Evolutionary conservation across 2,113 vertebrate genomes (phyloP).

Genomic region (Thunnus maccoyii): DNA sequence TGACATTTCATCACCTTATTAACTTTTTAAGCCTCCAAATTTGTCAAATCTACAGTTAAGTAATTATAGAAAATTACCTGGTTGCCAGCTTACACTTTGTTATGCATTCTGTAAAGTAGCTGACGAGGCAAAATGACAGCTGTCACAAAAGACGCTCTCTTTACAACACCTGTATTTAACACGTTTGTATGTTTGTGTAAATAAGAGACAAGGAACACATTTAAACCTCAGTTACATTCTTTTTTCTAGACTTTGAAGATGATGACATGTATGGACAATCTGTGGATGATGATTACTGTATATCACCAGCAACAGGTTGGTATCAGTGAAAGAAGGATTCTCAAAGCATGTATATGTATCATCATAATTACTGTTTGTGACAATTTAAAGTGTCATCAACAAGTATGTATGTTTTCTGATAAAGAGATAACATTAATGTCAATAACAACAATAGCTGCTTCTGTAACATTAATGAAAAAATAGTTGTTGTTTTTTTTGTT

Average conservation of each 20-base stretch:
- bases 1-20: background rate
- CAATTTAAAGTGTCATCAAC: no score
- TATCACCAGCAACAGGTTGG: conserved; percentile 98
- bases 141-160: background rate
- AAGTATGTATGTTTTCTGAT: background rate
- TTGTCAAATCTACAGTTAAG: background rate
- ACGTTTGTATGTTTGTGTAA: conserved; percentile 37
- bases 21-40: background rate
- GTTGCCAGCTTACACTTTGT: background rate
- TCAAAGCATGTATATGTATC: no score
- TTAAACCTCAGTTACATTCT: background rate
- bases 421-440: background rate
- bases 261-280: conserved; percentile 98
- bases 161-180: background rate
- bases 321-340: conserved; percentile 38
- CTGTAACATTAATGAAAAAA: background rate
- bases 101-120: conserved; percentile 24
- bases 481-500: no score
- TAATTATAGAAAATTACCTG: background rate
- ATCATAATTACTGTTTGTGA: background rate
- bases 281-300: conserved; percentile 98
- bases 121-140: conserved; percentile 57
- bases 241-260: conserved; percentile 93
- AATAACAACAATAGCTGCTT: background rate
- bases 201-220: background rate